These are phyloP conservation scores for Tachina grossa DNA, from an alignment of 2,888 invertebrate genomes.

Conservation along the genomic window DNA sequence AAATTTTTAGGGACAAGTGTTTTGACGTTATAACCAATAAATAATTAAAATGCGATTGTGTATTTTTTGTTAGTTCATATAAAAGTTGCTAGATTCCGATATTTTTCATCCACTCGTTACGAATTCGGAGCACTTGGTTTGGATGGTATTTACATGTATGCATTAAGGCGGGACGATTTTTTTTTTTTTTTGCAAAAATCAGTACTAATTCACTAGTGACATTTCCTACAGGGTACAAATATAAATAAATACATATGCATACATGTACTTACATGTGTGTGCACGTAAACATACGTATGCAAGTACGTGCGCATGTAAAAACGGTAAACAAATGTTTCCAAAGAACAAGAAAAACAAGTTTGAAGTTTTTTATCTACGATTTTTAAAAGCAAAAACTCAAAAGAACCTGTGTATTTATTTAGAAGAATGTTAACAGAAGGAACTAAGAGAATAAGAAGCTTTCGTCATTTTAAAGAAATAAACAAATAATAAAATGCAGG, in stretches of 20 bases:
- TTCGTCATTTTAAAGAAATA: slow-evolving; percentile 16
- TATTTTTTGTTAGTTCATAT: no score
- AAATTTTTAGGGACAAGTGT: no score
- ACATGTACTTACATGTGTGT: not conserved
- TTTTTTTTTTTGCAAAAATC: no score
- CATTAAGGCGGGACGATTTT: no score
- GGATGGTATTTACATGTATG: not conserved
- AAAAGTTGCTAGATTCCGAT: no score
- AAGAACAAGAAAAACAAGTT: slow-evolving; percentile 59
- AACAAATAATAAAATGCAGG: not conserved
- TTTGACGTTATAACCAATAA: no score
- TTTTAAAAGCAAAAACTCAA: slow-evolving; percentile 13
- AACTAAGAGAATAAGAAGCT: slow-evolving; percentile 15
- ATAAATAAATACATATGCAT: no score
- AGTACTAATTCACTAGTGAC: no score
- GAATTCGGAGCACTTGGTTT: no score
- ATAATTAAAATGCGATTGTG: no score
- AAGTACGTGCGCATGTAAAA: not conserved
- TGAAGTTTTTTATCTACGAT: slow-evolving; percentile 23
- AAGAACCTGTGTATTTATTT: slow-evolving; percentile 57
- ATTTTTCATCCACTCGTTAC: no score
- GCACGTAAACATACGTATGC: not conserved
- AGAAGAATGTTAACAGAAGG: slow-evolving; percentile 42
- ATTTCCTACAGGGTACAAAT: no score
- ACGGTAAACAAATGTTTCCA: slow-evolving; percentile 44